These are phyloP conservation scores for Tethea ocularis DNA, from an alignment of 2,888 invertebrate genomes.

Conservation along the genomic window DNA sequence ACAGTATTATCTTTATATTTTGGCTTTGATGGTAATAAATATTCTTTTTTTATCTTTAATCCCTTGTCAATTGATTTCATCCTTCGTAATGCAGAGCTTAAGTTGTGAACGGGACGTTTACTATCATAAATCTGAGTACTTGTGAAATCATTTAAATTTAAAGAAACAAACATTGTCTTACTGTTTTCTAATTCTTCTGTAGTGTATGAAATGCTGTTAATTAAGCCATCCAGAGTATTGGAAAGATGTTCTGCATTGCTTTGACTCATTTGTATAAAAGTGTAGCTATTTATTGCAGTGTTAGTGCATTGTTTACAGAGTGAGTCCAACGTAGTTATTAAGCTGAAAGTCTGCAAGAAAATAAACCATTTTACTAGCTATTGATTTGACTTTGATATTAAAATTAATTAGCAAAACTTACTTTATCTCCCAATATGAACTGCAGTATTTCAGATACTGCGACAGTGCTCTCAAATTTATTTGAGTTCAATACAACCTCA, in stretches of 20 bases:
- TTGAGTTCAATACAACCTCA: slow-evolving; percentile 46
- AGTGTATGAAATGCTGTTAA: slow-evolving; percentile 39
- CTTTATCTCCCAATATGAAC: slow-evolving; percentile 50
- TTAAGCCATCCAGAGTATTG: slow-evolving; percentile 43
- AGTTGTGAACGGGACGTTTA: slow-evolving; percentile 26
- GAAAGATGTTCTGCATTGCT: slow-evolving; percentile 44
- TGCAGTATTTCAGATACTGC: slow-evolving; percentile 51
- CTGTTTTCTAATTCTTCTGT: slow-evolving; percentile 27
- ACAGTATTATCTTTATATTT: slow-evolving; percentile 15
- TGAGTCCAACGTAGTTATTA: slow-evolving; percentile 43
- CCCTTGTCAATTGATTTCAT: slow-evolving; percentile 31
- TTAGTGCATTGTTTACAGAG: slow-evolving; percentile 55
- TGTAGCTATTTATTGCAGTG: slow-evolving; percentile 49
- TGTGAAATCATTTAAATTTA: slow-evolving; percentile 45
- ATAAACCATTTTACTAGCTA: background rate
- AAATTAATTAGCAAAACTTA: slow-evolving; percentile 29
- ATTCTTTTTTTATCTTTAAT: slow-evolving; percentile 20
- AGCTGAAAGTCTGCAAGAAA: slow-evolving; percentile 53
- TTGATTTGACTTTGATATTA: slow-evolving; percentile 5
- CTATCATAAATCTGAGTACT: slow-evolving; percentile 53
- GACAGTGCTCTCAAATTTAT: slow-evolving; percentile 33
- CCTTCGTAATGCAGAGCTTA: slow-evolving; percentile 39
- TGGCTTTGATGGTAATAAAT: slow-evolving; percentile 20
- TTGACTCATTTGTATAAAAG: slow-evolving; percentile 48
- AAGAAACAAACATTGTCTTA: slow-evolving; percentile 52